Evolutionary conservation across 2,797 vertebrate species (phyloP), one percentile per base, ranked within the genome.

Genomic region (Phoebastria nigripes): DNA sequence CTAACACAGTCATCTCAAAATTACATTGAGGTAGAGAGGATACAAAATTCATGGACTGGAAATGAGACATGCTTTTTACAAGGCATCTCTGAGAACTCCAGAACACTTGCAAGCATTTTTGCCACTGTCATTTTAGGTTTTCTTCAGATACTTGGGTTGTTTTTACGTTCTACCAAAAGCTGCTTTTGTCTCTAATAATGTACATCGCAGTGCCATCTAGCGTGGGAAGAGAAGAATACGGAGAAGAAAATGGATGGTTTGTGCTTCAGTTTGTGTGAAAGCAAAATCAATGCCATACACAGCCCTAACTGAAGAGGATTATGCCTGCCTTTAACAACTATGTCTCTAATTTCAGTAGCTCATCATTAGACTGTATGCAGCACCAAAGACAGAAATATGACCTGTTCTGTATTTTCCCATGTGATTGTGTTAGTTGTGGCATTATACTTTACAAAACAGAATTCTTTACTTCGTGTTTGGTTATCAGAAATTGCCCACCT

Each of bases 121-220:
- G 39, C 61, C 49, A 3, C 74, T 83, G 82, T 93, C 62, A 39
- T 72, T 94, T 62, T 52, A 84, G 15, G 20, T 88, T 86, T 66
- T 56, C 89, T 74, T 85, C 58, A 42, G 69, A 77, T 85, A 66
- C 41, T 25, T 10, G 12, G 24, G 41, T 20, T 84, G 35, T 61
- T 91, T 88, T 77, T 26, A n/a, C n/a, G 33, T 74, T 33, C 1
- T 3, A 12, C 2, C 35, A 49, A 54, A 72, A 77, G 35, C 83
- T 63, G 93, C 25, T 85, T 94, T 44, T 39, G 73, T 61, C 18
- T 85, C 87, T 52, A 59, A 87, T 85, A 88, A 39, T 8, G 76
- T 52, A 80, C 97, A 21, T 72, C 11, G 11, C 82, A 97, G 94
- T 95, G 94, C 97, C 98, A 97, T 96, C 97, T 97, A 94, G 97